phyloP scores from a whole-genome alignment of 53 echinoderm and acorn worm species.

The Astropecten irregularis region DNA sequence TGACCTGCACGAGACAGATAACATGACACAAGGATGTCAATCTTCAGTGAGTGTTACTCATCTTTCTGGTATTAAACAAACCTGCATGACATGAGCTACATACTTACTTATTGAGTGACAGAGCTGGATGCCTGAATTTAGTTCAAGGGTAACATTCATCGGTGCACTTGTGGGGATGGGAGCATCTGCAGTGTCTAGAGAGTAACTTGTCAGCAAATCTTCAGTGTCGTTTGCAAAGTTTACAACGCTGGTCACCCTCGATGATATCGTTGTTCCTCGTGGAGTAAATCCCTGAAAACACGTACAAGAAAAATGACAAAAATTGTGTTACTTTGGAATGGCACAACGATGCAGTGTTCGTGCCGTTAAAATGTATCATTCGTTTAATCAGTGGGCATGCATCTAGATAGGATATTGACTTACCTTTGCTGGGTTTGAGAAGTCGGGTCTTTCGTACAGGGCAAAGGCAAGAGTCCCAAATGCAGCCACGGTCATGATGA shows the following conservation, averaged over 20 bases:
- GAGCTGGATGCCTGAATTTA: not conserved
- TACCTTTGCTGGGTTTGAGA: not conserved
- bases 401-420: not conserved
- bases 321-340: no score
- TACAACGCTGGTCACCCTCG: not conserved
- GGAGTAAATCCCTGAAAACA: constrained; percentile 34
- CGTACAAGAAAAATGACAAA: not conserved
- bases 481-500: constrained; percentile 13
- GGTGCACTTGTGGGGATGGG: not conserved
- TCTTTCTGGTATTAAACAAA: no score
- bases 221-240: not conserved
- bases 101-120: constrained; percentile 21
- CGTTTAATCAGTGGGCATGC: not conserved
- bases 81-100: no score
- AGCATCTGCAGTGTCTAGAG: not conserved
- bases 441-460: not conserved
- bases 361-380: not conserved
- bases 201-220: not conserved
- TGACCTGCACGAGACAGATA: no score
- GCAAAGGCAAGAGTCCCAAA: not conserved
- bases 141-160: not conserved
- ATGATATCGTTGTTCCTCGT: constrained; percentile 13
- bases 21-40: no score
- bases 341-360: not conserved
- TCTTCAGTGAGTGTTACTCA: no score